Evolutionary conservation across 1,140 invertebrate genomes (phyloP), one percentile per base, ranked within the genome.

Genomic region (Drosophila lacteicornis): DNA sequence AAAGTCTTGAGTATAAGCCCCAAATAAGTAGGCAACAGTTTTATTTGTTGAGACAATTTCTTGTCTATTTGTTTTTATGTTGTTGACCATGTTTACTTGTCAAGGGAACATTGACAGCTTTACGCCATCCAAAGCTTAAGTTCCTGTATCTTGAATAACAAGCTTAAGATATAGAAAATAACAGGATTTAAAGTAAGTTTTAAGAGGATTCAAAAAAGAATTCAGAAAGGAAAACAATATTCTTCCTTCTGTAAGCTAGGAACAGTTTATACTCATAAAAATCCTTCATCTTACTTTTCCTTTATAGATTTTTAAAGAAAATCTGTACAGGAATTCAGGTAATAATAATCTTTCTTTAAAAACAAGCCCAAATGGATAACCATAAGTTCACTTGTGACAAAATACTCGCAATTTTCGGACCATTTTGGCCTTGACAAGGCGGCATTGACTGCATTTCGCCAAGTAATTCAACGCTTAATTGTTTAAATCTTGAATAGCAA

Each of bases 1-100:
- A 63, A 15, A 6, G 3, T 55, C 13, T 36, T 12, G 0, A 6
- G n/a, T 36, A 15, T 12, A 58, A 8, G 12, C 15, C 43, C 36
- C 30, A 11, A 38, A 43, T 27, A 71, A 68, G 43, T 69, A 69
- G 43, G 50, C 68, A 30, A 40, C 22, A n/a, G 8, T 40, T 57
- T 47, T 30, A 4, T 51, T 15, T 51, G 12, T 17, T 4, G 7
- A 55, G 12, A 38, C 12, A 15, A 5, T 22, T 22, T 53, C 6
- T 3, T 8, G 6, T 8, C 1, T n/a, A 7, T 13, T 19, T 36
- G 5, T 11, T 9, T 25, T n/a, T 33, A 33, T 33, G 27, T 49
- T 15, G 0, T 25, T 13, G 11, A 5, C 17, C 17, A 46, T 1
- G 4, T 6, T 46, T 7, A n/a, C 15, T 40, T 40, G 13, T 40